A percentile compares a stretch with the other conserved stretches of the same genome.
Evolutionary conservation across 2,797 vertebrate species (phyloP).

Genomic region (Lophius americanus): DNA sequence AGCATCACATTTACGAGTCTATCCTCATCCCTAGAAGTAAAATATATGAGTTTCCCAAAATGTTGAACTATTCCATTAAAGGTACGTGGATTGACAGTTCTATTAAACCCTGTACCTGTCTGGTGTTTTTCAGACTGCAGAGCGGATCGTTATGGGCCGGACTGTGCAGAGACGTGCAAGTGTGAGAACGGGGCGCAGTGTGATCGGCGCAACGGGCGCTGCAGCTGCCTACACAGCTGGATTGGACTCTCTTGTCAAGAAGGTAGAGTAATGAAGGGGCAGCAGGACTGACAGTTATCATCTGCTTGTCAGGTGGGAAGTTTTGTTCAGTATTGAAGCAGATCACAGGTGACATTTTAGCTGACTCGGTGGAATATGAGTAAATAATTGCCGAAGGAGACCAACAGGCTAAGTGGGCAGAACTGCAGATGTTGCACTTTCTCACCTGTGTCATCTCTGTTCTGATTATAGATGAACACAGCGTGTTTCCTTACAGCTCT

Average conservation of each 20-base stretch:
- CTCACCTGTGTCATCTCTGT: conserved; percentile 6
- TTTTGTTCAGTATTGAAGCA: conserved; percentile 15
- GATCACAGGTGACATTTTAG: conserved; percentile 30
- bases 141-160: conserved; percentile 83
- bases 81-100: background rate
- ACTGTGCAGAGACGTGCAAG: conserved; percentile 84
- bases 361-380: conserved; percentile 56
- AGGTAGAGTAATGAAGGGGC: conserved; percentile 73
- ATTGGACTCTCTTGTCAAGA: conserved; percentile 86
- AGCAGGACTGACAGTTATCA: background rate
- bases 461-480: conserved; percentile 32
- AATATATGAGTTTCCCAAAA: background rate
- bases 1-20: background rate
- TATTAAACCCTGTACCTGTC: background rate
- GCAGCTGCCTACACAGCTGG: conserved; percentile 83
- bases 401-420: background rate
- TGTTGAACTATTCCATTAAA: background rate
- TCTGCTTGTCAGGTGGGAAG: conserved; percentile 23
- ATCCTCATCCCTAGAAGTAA: background rate
- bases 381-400: conserved; percentile 19
- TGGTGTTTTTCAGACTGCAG: conserved; percentile 82
- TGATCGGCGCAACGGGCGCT: conserved; percentile 82
- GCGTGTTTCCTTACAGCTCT: conserved; percentile 18
- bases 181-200: conserved; percentile 85
- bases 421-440: conserved; percentile 46